Evolutionary conservation across 1,140 invertebrate genomes (phyloP), one percentile per base, ranked within the genome.

Genomic region (Drosophila subpulchrella): DNA sequence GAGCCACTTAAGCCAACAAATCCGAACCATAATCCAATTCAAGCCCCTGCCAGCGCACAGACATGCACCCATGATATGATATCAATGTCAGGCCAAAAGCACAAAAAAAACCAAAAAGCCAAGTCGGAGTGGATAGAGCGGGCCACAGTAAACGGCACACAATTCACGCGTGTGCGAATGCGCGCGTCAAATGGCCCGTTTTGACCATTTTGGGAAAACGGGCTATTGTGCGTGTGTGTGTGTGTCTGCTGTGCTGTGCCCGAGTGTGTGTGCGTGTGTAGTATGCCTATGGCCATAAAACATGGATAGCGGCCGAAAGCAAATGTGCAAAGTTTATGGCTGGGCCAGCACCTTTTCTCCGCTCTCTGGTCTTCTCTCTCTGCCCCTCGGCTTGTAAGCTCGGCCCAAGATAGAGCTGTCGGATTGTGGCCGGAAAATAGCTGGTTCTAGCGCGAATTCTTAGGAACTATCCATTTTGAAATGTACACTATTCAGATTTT

Each of bases 111-210:
- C 0, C 30, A 30, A n/a, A 42, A 50, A 20, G n/a, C n/a, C n/a
- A n/a, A n/a, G n/a, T 27, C 17, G 44, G 44, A 50, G 61, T 65
- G 60, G 47, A 66, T 59, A 41, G 60, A 62, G 38, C 55, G 55
- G 42, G 24, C 36, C 70, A 56, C 41, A 66, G 44, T 53, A 63
- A 75, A 56, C 58, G 72, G 48, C 58, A 54, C 71, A 74, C 57
- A 74, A 74, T 74, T 51, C 57, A 67, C 73, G 74, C 73, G 47
- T 76, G 48, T 75, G 74, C 44, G 53, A 75, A 75, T 63, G 59
- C 71, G 71, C 60, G 51, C 58, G 70, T 51, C 50, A 42, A 73
- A 55, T 38, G 68, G 53, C 60, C 15, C 13, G 73, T 65, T 71
- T 70, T 77, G 63, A 60, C 63, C 74, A 70, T 77, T 78, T 70